phyloP scores from a whole-genome alignment of 2,113 vertebrate genomes.

The Lynx canadensis region DNA sequence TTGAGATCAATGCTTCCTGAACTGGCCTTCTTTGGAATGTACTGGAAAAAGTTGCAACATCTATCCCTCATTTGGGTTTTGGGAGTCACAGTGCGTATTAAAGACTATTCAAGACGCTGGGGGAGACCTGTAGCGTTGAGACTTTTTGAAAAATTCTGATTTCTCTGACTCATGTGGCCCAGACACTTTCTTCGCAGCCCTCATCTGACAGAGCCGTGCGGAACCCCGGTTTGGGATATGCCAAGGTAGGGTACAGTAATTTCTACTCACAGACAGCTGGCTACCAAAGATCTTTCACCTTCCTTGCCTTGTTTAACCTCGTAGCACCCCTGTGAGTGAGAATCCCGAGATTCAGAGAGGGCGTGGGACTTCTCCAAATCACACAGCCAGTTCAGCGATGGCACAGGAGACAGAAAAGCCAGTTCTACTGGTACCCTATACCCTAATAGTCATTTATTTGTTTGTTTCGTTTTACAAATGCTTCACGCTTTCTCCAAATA shows the following conservation, averaged over 20 bases:
- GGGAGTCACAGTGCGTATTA: not conserved
- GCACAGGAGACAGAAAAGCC: not conserved
- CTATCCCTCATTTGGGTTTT: not conserved
- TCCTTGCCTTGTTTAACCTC: not conserved
- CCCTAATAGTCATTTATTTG: no score
- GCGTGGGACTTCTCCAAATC: not conserved
- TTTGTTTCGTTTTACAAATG: not conserved
- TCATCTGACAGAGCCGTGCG: not conserved
- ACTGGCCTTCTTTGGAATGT: not conserved
- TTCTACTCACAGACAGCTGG: not conserved
- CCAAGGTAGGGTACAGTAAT: not conserved
- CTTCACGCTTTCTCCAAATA: not conserved
- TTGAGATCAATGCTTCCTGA: not conserved
- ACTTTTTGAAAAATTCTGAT: not conserved
- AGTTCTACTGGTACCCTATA: not conserved
- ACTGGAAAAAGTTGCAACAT: not conserved
- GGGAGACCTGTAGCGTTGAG: not conserved
- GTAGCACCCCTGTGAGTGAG: not conserved
- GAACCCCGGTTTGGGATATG: not conserved
- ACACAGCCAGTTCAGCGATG: not conserved
- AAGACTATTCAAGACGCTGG: not conserved
- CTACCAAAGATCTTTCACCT: not conserved
- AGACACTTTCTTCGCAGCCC: not conserved
- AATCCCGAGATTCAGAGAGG: not conserved
- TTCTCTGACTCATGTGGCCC: not conserved